Percentiles rank a stretch among this genome's conserved stretches.
Evolutionary conservation across 2,797 vertebrate species (phyloP).

Genomic region (Molossus molossus): DNA sequence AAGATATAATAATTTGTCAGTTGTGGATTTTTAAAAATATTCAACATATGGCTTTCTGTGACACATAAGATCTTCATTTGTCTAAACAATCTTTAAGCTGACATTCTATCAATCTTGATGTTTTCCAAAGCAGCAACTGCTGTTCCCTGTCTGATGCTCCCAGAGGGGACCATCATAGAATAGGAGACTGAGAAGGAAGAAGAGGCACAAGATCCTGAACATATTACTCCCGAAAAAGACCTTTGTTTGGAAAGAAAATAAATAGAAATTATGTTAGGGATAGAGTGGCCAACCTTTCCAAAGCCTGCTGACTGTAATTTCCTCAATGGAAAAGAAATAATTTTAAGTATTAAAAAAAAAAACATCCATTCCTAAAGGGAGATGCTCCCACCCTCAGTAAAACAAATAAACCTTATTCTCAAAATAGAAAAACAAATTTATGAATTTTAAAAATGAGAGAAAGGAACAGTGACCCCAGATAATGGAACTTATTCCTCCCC

Average conservation of each 20-base stretch:
- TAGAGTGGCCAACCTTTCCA: conserved; percentile 49
- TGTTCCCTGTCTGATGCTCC: conserved; percentile 27
- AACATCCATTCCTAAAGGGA: conserved; percentile 52
- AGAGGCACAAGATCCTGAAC: conserved; percentile 37
- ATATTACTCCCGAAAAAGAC: conserved; percentile 48
- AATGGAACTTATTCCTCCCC: conserved; percentile 20
- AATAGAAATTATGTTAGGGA: conserved; percentile 67
- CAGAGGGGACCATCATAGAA: background rate
- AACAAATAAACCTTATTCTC: conserved; percentile 68
- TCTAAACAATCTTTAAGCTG: conserved; percentile 71
- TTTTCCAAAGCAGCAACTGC: conserved; percentile 61
- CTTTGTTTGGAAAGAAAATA: conserved; percentile 53
- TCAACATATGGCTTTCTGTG: conserved; percentile 51
- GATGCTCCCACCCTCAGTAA: conserved; percentile 8
- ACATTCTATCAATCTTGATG: conserved; percentile 56
- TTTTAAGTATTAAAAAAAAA: conserved; percentile 66
- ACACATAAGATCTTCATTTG: conserved; percentile 57
- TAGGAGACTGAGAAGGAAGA: conserved; percentile 59
- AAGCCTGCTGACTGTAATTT: conserved; percentile 1
- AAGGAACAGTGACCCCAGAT: conserved; percentile 32
- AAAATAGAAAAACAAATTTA: conserved; percentile 67
- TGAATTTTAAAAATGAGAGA: conserved; percentile 20
- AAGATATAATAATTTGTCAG: conserved; percentile 24
- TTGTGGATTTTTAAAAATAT: background rate
- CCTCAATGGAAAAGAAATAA: conserved; percentile 46